Evolutionary conservation across 2,797 vertebrate genomes (phyloP).

Genomic region (Tokudaia muenninki): DNA sequence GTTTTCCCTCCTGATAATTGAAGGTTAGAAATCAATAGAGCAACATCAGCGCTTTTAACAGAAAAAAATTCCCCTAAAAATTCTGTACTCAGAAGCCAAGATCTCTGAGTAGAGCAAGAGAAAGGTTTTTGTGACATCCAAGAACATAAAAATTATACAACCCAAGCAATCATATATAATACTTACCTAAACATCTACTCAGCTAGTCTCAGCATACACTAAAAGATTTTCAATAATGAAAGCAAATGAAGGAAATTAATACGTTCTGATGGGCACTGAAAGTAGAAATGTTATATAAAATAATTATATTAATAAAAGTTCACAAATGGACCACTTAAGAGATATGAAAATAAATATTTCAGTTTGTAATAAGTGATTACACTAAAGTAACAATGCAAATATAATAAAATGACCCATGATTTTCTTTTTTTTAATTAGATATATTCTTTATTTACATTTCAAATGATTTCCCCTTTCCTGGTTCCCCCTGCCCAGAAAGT

Average conservation of each 20-base stretch:
- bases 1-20: slow-evolving; percentile 51
- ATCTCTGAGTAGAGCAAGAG: slow-evolving; percentile 39
- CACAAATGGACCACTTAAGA: neutral
- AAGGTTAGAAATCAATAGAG: slow-evolving; percentile 72
- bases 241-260: neutral
- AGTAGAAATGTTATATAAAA: slow-evolving; percentile 2
- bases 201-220: neutral
- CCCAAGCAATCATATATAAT: slow-evolving; percentile 35
- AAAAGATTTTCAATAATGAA: slow-evolving; percentile 3
- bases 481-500: too few relatives aligned
- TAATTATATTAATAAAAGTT: neutral
- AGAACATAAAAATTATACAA: slow-evolving; percentile 34
- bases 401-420: neutral
- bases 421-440: neutral
- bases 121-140: slow-evolving; percentile 46
- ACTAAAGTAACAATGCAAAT: neutral
- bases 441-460: too few relatives aligned
- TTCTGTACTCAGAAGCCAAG: slow-evolving; percentile 42
- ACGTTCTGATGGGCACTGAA: neutral
- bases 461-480: too few relatives aligned
- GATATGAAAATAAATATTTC: neutral
- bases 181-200: neutral
- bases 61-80: slow-evolving; percentile 19
- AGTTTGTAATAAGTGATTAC: neutral
- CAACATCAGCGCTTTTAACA: slow-evolving; percentile 55